phyloP scores from a whole-genome alignment of 1,140 invertebrate species.

The Drosophila pandora region DNA sequence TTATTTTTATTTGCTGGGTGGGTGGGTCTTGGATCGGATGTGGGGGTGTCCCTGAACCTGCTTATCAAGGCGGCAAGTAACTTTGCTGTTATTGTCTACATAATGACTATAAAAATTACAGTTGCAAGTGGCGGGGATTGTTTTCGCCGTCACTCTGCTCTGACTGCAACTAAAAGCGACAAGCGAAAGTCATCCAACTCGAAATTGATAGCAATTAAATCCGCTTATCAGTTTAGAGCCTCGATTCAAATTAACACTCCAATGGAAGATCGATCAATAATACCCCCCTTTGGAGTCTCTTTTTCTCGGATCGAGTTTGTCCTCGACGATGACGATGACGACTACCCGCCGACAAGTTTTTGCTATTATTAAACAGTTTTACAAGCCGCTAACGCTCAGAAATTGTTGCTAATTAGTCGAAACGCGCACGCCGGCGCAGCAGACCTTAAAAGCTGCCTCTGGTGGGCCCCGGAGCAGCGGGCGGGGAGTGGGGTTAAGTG shows the following conservation, averaged over 20 bases:
- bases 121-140: conserved; percentile 59
- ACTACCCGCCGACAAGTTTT: conserved; percentile 39
- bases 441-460: conserved; percentile 71
- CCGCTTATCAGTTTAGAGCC: conserved; percentile 75
- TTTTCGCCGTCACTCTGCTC: conserved; percentile 33
- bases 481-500: conserved; percentile 17
- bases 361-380: conserved; percentile 76
- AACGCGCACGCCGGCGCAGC: conserved; percentile 74
- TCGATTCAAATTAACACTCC: conserved; percentile 65
- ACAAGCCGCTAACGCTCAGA: conserved; percentile 78
- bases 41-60: conserved; percentile 65
- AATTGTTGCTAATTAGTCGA: conserved; percentile 80
- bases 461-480: background rate
- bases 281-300: background rate
- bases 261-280: background rate
- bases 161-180: conserved; percentile 55
- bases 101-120: conserved; percentile 76
- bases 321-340: conserved; percentile 48
- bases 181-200: conserved; percentile 43
- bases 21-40: conserved; percentile 7
- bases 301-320: conserved; percentile 27
- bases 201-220: conserved; percentile 72
- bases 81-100: conserved; percentile 52
- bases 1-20: conserved; percentile 1
- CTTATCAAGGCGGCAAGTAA: conserved; percentile 68